These are phyloP conservation scores for Lagria hirta DNA, from an alignment of 2,888 invertebrate species.

Conservation along the genomic window DNA sequence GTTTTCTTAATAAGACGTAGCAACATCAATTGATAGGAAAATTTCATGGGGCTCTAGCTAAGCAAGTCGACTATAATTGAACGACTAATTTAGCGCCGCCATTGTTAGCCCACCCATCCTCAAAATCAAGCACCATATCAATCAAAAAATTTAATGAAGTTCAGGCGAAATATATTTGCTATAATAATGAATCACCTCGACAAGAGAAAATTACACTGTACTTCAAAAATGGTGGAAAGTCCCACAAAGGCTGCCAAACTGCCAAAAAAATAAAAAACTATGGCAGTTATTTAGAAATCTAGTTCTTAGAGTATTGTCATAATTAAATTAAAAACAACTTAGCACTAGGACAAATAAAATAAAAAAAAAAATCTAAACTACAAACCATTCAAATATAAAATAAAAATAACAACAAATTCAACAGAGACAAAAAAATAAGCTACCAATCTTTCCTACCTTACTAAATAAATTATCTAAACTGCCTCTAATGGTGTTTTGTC, in stretches of 20 bases:
- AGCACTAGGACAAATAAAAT: background rate
- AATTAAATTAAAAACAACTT: constrained; percentile 7
- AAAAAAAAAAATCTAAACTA: constrained; percentile 7
- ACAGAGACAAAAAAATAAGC: constrained; percentile 16
- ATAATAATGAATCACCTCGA: background rate
- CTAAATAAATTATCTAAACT: constrained; percentile 18
- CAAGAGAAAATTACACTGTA: background rate
- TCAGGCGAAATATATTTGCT: too few relatives aligned
- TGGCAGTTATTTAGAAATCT: constrained; percentile 2
- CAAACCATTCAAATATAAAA: constrained; percentile 5
- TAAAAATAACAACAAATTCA: constrained; percentile 16
- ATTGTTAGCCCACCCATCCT: too few relatives aligned
- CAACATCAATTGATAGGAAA: too few relatives aligned
- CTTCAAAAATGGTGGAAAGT: constrained; percentile 7
- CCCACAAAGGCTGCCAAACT: constrained; percentile 8
- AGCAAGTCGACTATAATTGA: too few relatives aligned
- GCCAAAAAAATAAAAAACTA: background rate
- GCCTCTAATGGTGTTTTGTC: constrained; percentile 24
- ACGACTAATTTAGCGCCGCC: too few relatives aligned
- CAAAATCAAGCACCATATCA: too few relatives aligned
- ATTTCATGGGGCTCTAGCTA: too few relatives aligned
- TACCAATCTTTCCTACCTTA: constrained; percentile 15
- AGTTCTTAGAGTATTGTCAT: constrained; percentile 14
- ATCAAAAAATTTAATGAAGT: too few relatives aligned
- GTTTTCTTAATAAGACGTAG: background rate